Evolutionary conservation across 64 coral and sea anemone genomes (phyloP), one percentile per base, ranked within the genome.

Genomic region (Pachyseris speciosa): DNA sequence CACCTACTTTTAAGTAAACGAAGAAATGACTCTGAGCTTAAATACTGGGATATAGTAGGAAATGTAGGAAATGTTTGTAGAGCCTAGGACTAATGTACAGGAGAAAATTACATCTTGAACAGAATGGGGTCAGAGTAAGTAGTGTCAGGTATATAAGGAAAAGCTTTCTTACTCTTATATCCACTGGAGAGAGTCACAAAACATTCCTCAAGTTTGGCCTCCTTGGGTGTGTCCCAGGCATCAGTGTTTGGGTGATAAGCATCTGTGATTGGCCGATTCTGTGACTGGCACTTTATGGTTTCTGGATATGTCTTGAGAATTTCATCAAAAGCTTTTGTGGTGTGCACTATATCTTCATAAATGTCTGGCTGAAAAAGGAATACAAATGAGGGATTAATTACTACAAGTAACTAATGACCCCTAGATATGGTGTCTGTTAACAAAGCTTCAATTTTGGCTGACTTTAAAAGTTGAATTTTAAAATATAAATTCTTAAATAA

Each of bases 221-320:
- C 59, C 27, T 71, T 50, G 27, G 97, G 93, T 11, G 64, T 64
- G 20, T 92, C 86, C 94, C 84, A 88, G 7, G 27, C 53, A 37
- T 85, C 52, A 0, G 73, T 29, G 45, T 89, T 49, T 37, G 93
- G 93, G 22, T 67, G 89, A 57, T 85, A 99, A 10, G 85, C 93
- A 38, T 89, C 84, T 45, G 85, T 76, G 58, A 99, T 89, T 83
- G 90, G 97, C 17, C 88, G 83, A 67, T 99, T 99, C 53, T 99
- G 97, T 44, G 83, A 88, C 9, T 74, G 78, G 49, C 97, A 99
- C 55, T 89, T 76, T 60, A 99, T 99, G 32, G 93, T 99, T 65
- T 95, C 86, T 63, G 97, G 97, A 48, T 86, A 92, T 0, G 78
- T 90, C 5, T 93, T 38, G 6, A 99, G 90, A 42, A 72, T 24